phyloP scores from a whole-genome alignment of 1,140 invertebrate genomes.

The Bombus huntii region DNA sequence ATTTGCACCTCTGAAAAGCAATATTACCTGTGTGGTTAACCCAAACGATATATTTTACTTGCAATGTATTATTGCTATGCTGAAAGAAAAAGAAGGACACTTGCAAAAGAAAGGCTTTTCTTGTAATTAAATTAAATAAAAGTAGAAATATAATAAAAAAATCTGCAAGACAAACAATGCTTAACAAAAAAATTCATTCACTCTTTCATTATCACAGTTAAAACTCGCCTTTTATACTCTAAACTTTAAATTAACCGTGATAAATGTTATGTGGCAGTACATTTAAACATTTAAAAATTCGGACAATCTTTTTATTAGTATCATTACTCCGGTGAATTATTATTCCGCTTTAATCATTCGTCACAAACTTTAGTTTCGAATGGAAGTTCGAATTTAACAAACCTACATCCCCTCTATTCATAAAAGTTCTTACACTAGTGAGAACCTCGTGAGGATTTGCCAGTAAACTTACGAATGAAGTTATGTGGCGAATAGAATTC shows the following conservation, averaged over 20 bases:
- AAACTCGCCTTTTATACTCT: background rate
- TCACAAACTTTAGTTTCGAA: background rate
- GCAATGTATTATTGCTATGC: no score
- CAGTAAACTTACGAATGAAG: background rate
- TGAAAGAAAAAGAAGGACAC: background rate
- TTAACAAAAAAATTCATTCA: no score
- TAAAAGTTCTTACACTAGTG: background rate
- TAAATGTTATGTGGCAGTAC: background rate
- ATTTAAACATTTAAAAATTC: background rate
- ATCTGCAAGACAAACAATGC: no score
- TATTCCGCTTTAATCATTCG: background rate
- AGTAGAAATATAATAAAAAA: no score
- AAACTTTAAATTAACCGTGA: background rate
- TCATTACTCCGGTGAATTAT: no score
- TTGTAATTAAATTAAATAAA: background rate
- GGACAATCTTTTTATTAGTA: no score
- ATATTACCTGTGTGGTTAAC: background rate
- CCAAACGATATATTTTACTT: background rate
- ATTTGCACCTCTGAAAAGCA: background rate
- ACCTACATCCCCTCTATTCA: background rate
- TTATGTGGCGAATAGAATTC: conserved; percentile 11
- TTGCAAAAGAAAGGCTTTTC: no score
- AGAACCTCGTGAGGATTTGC: background rate
- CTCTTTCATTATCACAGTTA: background rate
- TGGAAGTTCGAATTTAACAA: background rate